These are phyloP conservation scores for Echiichthys vipera DNA, from an alignment of 2,797 vertebrate species.

Conservation along the genomic window DNA sequence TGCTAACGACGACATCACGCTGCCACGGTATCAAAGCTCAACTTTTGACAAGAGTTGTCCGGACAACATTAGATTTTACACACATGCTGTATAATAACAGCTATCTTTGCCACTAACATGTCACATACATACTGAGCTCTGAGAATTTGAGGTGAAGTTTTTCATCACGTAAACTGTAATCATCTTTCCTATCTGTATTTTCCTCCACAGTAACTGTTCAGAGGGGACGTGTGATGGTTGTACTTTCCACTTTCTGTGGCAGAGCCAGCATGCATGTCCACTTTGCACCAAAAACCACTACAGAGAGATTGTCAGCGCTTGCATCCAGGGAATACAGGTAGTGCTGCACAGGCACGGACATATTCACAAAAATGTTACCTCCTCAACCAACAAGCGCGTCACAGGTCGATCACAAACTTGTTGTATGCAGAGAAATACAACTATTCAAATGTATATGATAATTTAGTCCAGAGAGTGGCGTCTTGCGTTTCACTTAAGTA, in stretches of 20 bases:
- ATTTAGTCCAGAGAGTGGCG: not conserved
- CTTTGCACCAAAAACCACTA: slow-evolving; percentile 91
- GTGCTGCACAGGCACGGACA: not conserved
- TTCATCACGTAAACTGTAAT: not conserved
- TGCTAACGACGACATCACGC: slow-evolving; percentile 75
- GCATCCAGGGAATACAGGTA: slow-evolving; percentile 93
- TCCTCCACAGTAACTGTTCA: slow-evolving; percentile 86
- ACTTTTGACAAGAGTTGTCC: not conserved
- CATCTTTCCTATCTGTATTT: slow-evolving; percentile 26
- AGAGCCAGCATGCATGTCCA: slow-evolving; percentile 89
- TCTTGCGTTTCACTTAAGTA: not conserved
- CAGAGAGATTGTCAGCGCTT: slow-evolving; percentile 90
- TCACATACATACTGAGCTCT: slow-evolving; percentile 13
- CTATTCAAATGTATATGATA: not conserved
- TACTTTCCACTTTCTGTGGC: slow-evolving; percentile 94
- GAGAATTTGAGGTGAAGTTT: slow-evolving; percentile 11
- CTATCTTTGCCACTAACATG: not conserved
- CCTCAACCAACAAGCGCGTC: not conserved
- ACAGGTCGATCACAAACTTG: not conserved
- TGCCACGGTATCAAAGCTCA: slow-evolving; percentile 86
- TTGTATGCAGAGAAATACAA: not conserved
- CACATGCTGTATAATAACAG: not conserved
- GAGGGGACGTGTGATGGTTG: slow-evolving; percentile 97
- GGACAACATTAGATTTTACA: slow-evolving; percentile 2
- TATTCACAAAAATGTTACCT: not conserved